Base-by-base conservation (phyloP, 2,888 invertebrate genomes). In the Nymphalis polychloros region DNA sequence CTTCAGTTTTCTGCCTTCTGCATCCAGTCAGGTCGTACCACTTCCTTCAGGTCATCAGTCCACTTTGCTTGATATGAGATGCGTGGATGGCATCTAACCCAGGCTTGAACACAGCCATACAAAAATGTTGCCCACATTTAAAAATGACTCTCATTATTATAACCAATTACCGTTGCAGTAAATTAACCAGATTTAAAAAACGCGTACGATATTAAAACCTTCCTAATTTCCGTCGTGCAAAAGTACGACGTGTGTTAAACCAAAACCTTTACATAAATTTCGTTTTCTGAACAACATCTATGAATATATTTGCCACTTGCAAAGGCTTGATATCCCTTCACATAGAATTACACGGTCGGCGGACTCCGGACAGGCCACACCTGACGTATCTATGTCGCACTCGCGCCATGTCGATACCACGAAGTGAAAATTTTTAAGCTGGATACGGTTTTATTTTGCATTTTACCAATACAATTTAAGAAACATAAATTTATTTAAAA, bases 261-360 rank as follows among this genome's bases (percentile, higher is more conserved):
- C 50, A 61, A 61, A 64, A 64, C 48, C 48, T 41, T 64, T 62
- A 59, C 64, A 67, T 64, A 70, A 64, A 62, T 49, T 64, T 61
- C 50, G n/a, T 48, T 61, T 52, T 48, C 48, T n/a, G 60, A 55
- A 66, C 55, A 71, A 47, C 60, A 63, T 47, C 67, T 69, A 71
- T 68, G 68, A 69, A 72, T 73, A 70, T 62, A 67, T 67, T 67
- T 63, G 57, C 61, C 55, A 67, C 46, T 63, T 23, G 49, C 61
- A 61, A 64, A 65, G 48, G 60, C 52, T 49, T 64, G 64, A 69
- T 66, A 64, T 59, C 46, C 65, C 62, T 68, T 72, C 72, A 70
- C 70, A 68, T 73, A 70, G 72, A 69, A 73, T 73, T 69, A 72
- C 68, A 72, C 68, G 73, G 68, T 67, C 62, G 62, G 68, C 60